phyloP scores from a whole-genome alignment of 2,113 vertebrate species.

The Meles meles region DNA sequence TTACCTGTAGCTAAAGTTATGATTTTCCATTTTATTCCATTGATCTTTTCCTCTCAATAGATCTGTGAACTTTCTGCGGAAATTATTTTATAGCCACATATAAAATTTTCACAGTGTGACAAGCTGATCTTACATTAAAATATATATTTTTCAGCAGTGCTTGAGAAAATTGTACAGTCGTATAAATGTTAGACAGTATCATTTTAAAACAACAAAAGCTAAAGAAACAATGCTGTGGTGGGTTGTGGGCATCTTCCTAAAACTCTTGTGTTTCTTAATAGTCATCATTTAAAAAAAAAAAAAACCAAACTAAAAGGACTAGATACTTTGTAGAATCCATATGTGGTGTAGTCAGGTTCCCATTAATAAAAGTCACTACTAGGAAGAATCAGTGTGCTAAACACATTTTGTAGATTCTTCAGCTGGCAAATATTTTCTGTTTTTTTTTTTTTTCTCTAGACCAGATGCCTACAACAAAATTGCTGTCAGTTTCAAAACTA shows the following conservation, averaged over 20 bases:
- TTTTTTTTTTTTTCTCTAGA: not conserved
- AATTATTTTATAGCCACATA: not conserved
- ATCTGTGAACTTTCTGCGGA: not conserved
- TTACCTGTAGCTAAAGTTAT: not conserved
- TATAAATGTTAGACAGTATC: not conserved
- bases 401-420: slow-evolving; percentile 36
- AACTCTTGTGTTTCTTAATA: slow-evolving; percentile 19
- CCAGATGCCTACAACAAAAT: slow-evolving; percentile 20
- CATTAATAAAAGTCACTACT: not conserved
- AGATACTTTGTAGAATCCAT: not conserved
- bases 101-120: not conserved
- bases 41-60: not conserved
- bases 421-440: slow-evolving; percentile 2
- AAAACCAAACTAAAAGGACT: not conserved
- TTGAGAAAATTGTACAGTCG: not conserved
- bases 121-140: not conserved
- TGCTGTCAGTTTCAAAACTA: not conserved
- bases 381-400: not conserved
- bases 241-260: not conserved
- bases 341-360: not conserved
- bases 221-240: not conserved
- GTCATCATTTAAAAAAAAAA: not conserved
- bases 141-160: not conserved
- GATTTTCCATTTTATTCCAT: not conserved
- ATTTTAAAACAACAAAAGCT: slow-evolving; percentile 25